Conservation (phyloP, 2,113 vertebrate genomes). For the Piprites chloris region DNA sequence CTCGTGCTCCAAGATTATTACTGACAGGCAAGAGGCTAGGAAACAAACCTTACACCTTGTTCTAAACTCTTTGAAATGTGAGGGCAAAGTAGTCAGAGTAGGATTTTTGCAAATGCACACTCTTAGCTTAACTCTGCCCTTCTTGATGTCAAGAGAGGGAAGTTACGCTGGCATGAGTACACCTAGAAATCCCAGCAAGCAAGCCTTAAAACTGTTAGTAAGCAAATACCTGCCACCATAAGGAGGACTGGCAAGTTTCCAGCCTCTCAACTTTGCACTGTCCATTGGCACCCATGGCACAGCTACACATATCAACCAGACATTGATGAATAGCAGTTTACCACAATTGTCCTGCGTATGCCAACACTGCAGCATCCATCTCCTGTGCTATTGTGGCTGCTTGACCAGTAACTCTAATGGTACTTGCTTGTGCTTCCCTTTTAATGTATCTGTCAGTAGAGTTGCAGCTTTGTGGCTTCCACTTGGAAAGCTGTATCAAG, state of each 20-base stretch:
- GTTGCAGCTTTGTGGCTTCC: neutral
- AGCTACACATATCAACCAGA: neutral
- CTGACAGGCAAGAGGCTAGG: neutral
- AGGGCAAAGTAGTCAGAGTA: neutral
- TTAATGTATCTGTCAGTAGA: neutral
- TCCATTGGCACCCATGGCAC: rapidly evolving
- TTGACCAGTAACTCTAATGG: neutral
- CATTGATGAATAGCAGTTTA: neutral
- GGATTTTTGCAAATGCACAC: neutral
- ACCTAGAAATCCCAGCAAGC: neutral
- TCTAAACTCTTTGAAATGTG: neutral
- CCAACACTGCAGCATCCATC: neutral
- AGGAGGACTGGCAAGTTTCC: neutral
- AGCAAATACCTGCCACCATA: neutral
- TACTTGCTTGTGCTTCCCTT: neutral
- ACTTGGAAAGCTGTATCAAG: neutral
- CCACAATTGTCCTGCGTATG: neutral
- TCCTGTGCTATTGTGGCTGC: neutral
- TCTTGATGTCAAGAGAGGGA: neutral
- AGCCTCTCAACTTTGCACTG: neutral
- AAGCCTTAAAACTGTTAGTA: neutral
- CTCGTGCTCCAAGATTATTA: neutral
- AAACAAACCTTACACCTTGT: neutral
- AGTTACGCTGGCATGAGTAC: rapidly evolving
- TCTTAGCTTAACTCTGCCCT: neutral